Base-by-base conservation (phyloP, 2,888 invertebrate genomes). In the Mesoligia furuncula region DNA sequence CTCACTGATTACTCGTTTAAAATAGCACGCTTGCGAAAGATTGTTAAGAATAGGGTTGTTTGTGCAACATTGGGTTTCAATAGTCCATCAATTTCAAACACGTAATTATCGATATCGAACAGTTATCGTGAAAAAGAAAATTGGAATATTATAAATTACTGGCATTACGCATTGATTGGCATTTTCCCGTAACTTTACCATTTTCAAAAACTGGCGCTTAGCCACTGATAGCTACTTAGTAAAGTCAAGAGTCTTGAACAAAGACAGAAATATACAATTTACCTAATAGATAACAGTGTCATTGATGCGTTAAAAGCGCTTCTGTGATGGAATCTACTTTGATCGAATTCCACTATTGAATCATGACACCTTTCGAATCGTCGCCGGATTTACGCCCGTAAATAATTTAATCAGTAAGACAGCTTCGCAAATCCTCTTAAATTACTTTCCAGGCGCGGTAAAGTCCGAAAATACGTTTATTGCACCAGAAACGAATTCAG, bases 351-450 rank as follows among this genome's bases (percentile, higher is more conserved):
- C 48, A 70, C 66, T 48, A 51, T 69, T 77, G 57, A 59, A 64
- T 72, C 39, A 31, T 66, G 67, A 83, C 31, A 71, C 67, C 72
- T 83, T 71, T 78, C 57, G n/a, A 62, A 68, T 36, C 54, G 72
- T 68, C 59, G 27, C 39, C 67, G 36, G 73, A 86, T 77, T 77
- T 84, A 83, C 75, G 65, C 62, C 68, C 17, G 42, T 82, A 61
- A 85, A 85, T 85, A 87, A 85, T 79, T 87, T 81, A 85, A 75
- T 79, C 76, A 73, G 61, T 48, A 68, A 62, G 66, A 84, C 68
- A 65, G 77, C 64, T 73, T 77, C 73, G 17, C 76, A 84, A 85
- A 87, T 81, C 85, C 76, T 77, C 85, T 84, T 81, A 84, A 81
- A 78, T 84, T 81, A 75, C 78, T 76, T 87, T 87, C 69, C 36